Evolutionary conservation across 1,140 invertebrate genomes (phyloP).

Genomic region (Rhagoletis pomonella): DNA sequence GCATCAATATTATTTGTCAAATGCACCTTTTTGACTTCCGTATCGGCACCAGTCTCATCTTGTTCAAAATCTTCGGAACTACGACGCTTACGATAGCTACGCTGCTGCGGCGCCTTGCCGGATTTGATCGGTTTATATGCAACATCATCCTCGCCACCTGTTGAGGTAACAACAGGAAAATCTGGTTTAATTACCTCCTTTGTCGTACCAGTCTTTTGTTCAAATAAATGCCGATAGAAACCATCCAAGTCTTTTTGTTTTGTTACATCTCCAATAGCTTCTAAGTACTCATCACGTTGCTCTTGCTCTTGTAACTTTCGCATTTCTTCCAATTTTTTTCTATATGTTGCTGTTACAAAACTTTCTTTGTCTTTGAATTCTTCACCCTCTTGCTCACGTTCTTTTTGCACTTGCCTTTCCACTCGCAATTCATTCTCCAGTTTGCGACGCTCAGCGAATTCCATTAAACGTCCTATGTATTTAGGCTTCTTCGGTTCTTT

Average conservation of each 20-base stretch:
- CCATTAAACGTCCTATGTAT: constrained; percentile 90
- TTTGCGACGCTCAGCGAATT: constrained; percentile 89
- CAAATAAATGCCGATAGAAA: constrained; percentile 93
- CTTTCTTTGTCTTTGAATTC: constrained; percentile 95
- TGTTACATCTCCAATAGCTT: constrained; percentile 92
- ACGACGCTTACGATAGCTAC: constrained; percentile 78
- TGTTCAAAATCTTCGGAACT: constrained; percentile 74
- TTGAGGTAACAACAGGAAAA: constrained; percentile 56
- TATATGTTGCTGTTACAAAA: constrained; percentile 95
- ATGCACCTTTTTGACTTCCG: constrained; percentile 74
- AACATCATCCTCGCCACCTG: constrained; percentile 60
- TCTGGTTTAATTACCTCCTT: constrained; percentile 65
- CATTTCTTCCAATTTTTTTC: constrained; percentile 93
- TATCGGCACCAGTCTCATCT: constrained; percentile 67
- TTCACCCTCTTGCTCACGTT: constrained; percentile 91
- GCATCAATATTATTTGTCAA: constrained; percentile 80
- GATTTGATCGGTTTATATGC: constrained; percentile 68
- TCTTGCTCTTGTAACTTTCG: constrained; percentile 89
- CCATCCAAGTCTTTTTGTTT: constrained; percentile 94
- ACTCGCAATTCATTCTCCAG: constrained; percentile 90
- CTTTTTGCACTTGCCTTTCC: constrained; percentile 92
- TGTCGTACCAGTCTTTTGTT: constrained; percentile 81
- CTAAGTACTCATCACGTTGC: constrained; percentile 85
- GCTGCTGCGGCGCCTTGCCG: constrained; percentile 64
- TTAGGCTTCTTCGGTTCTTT: constrained; percentile 83